Base-by-base conservation (phyloP, 2,888 invertebrate genomes). In the Dexiosoma caninum region DNA sequence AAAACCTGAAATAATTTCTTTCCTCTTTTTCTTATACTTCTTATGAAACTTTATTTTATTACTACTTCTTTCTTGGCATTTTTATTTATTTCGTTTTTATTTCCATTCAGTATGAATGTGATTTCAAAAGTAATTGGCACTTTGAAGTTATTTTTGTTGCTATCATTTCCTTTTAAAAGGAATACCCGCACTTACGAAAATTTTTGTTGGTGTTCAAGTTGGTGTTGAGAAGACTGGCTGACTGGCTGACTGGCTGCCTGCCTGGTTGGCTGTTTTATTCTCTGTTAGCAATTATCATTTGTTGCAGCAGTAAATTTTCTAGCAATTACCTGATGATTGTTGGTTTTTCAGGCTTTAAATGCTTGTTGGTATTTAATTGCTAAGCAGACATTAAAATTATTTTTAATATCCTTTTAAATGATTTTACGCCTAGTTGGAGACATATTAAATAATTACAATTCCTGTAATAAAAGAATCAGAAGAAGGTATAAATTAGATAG, bases 291-390 rank as follows among this genome's bases (percentile, higher is more conserved):
- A 81, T 81, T 81, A 81, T 81, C 81, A 81, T 81, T 81, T 81
- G 81, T 77, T 81, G 77, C 77, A 81, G 77, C 46, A 62, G 72
- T 77, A 81, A 81, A 77, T 77, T 77, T 77, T 81, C 77, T 77
- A 72, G 81, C 81, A 81, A 81, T 81, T 81, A 81, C 81, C 81
- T 81, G 81, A 72, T 77, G 81, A 81, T 81, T 81, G 81, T 72
- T 72, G 81, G 78, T 78, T 81, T 81, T 78, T 35, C 71, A 32
- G 66, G 32, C 72, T 80, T 76, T 77, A 79, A 75, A 66, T 75
- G 71, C 21, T 67, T 51, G 72, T 70, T 78, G 78, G 74, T 59
- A 77, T 81, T 81, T 81, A 77, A 81, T 81, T 81, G 81, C 78
- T 70, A 71, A 81, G 71, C 75, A 81, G 78, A 78, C 78, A 75